These are phyloP conservation scores for Patella depressa DNA, from an alignment of 2,888 invertebrate genomes.

Conservation along the genomic window DNA sequence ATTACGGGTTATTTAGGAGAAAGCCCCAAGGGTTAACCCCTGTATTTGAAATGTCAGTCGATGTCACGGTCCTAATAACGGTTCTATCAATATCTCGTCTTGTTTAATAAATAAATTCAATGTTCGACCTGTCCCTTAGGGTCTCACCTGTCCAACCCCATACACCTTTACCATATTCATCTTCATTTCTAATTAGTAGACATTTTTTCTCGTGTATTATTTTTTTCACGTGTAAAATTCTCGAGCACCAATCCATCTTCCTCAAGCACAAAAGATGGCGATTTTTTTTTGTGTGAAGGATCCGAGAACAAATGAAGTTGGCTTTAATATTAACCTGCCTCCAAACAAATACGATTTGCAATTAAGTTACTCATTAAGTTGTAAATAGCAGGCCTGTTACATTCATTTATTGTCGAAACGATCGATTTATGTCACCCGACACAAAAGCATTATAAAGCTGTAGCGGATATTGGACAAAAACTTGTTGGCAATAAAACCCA, in stretches of 20 bases:
- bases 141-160: background rate
- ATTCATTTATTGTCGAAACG: background rate
- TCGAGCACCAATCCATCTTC: too few relatives aligned
- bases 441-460: slow-evolving; percentile 8
- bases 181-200: background rate
- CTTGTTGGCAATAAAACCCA: slow-evolving; percentile 17
- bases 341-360: slow-evolving; percentile 20
- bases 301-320: too few relatives aligned
- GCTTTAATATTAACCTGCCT: background rate
- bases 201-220: background rate
- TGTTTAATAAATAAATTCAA: background rate
- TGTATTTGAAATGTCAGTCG: background rate
- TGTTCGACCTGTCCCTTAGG: background rate
- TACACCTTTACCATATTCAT: background rate
- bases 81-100: background rate
- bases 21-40: background rate
- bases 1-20: background rate
- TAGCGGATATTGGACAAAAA: slow-evolving; percentile 12
- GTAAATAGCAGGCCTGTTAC: slow-evolving; percentile 19
- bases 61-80: background rate
- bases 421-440: slow-evolving; percentile 10
- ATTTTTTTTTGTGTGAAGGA: too few relatives aligned
- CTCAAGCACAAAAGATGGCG: too few relatives aligned
- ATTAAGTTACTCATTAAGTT: slow-evolving; percentile 24
- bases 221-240: too few relatives aligned